phyloP scores from a whole-genome alignment of 2,797 vertebrate genomes.

The Semotilus atromaculatus region DNA sequence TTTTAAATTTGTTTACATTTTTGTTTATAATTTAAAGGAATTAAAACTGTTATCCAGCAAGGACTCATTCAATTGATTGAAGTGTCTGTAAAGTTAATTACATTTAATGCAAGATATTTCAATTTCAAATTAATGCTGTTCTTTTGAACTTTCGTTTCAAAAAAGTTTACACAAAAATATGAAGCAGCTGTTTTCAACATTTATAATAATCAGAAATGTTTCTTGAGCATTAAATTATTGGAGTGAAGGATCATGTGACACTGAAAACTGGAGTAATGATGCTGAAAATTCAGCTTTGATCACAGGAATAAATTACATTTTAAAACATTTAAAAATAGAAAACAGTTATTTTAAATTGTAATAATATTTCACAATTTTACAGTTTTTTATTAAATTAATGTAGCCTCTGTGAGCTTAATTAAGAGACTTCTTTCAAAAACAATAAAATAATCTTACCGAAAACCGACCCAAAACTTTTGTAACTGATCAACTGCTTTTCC shows the following conservation, averaged over 20 bases:
- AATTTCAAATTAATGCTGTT: background rate
- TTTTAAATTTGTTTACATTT: background rate
- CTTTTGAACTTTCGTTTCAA: background rate
- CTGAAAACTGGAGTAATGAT: background rate
- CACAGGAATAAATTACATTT: background rate
- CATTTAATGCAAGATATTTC: background rate
- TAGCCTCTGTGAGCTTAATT: background rate
- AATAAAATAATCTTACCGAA: background rate
- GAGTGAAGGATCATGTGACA: background rate
- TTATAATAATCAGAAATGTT: background rate
- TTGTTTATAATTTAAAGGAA: background rate
- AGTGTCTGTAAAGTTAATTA: background rate
- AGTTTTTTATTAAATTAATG: background rate
- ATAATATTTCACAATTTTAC: background rate
- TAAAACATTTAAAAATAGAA: background rate
- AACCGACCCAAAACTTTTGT: background rate
- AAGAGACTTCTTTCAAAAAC: background rate
- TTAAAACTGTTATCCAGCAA: background rate
- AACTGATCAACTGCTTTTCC: background rate
- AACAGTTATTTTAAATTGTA: background rate
- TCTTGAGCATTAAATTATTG: background rate
- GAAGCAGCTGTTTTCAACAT: background rate
- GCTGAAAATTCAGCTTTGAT: background rate
- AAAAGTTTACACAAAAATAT: background rate
- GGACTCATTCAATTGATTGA: background rate